Evolutionary conservation across 2,888 invertebrate genomes (phyloP).

Genomic region (Galeopsomyia nigrocyanea): DNA sequence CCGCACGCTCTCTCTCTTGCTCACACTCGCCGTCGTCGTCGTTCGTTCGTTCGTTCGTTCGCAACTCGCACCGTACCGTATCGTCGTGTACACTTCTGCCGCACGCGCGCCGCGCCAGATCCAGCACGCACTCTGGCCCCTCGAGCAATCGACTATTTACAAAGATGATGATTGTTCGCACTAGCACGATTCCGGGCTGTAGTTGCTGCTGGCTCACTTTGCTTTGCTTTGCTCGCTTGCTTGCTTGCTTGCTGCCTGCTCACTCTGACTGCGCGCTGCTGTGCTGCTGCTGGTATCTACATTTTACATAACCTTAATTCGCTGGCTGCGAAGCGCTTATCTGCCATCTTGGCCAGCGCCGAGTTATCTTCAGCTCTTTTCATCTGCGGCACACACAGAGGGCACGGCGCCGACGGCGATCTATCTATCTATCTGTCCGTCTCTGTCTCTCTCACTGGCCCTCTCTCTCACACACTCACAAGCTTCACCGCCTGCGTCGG

Average conservation of each 20-base stretch:
- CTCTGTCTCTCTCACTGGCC: not conserved
- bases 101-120: constrained; percentile 2
- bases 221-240: not conserved
- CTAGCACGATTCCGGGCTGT: not conserved
- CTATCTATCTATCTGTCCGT: constrained; percentile 1
- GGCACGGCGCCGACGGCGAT: constrained; percentile 9
- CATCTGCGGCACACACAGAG: constrained; percentile 19
- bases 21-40: not conserved
- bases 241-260: not conserved
- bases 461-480: not conserved
- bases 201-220: not conserved
- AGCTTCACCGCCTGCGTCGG: constrained; percentile 2
- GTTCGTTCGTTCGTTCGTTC: not conserved
- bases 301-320: constrained; percentile 51
- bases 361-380: constrained; percentile 32
- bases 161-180: constrained; percentile 44
- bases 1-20: constrained; percentile 6
- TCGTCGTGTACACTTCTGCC: not conserved
- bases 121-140: constrained; percentile 13
- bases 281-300: constrained; percentile 35
- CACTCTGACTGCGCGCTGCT: not conserved
- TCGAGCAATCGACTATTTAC: constrained; percentile 43
- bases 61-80: not conserved
- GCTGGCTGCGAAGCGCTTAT: constrained; percentile 37
- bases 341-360: constrained; percentile 17